A percentile compares a stretch with the other conserved stretches of the same genome.
These are phyloP conservation scores for Laterallus jamaicensis DNA, from an alignment of 2,113 vertebrate species.

Conservation along the genomic window DNA sequence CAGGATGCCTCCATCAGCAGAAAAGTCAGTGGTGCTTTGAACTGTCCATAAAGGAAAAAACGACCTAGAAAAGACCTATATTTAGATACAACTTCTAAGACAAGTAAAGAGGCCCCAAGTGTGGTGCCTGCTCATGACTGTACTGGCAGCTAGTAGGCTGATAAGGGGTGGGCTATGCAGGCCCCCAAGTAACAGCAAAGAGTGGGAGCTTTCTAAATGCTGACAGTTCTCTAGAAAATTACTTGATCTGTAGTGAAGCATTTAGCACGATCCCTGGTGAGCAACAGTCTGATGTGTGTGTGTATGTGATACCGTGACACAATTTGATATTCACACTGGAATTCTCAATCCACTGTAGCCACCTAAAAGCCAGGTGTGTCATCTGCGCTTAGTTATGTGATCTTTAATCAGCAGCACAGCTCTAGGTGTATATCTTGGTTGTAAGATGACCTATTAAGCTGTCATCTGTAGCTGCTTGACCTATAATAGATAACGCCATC, in stretches of 20 bases:
- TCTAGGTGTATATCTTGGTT: not conserved
- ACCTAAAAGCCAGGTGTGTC: not conserved
- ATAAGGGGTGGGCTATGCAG: not conserved
- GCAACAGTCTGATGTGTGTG: not conserved
- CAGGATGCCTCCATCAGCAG: not conserved
- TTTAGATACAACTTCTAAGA: not conserved
- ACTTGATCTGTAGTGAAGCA: not conserved
- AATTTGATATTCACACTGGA: not conserved
- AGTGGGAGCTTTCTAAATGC: not conserved
- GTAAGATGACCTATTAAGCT: constrained; percentile 22
- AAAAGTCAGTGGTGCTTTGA: not conserved
- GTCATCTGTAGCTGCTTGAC: constrained; percentile 38
- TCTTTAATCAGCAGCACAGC: not conserved
- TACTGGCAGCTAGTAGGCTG: not conserved
- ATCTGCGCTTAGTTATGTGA: not conserved
- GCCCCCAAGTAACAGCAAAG: not conserved
- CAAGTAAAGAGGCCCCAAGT: not conserved
- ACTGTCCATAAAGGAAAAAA: not conserved
- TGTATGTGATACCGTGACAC: not conserved
- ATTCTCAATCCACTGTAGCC: not conserved
- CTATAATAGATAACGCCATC: not conserved
- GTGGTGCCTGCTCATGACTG: not conserved
- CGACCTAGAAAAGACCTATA: not conserved
- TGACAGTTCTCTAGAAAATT: not conserved
- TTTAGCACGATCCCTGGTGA: fast-evolving